These are phyloP conservation scores for Lycaena phlaeas DNA, from an alignment of 2,888 invertebrate species.

Conservation along the genomic window DNA sequence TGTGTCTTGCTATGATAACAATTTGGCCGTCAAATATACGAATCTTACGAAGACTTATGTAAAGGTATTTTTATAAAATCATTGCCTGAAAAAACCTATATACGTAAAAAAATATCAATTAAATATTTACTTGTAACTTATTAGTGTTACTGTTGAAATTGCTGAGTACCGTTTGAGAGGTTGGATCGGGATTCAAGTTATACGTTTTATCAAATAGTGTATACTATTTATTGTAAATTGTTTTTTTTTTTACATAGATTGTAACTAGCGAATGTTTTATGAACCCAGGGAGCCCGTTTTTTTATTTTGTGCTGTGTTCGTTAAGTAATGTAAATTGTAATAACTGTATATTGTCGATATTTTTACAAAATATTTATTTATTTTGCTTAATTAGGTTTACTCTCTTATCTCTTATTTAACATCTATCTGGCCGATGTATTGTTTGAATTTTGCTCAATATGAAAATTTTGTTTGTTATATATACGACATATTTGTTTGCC, in stretches of 20 bases:
- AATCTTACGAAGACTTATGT: constrained; percentile 30
- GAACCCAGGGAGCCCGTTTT: constrained; percentile 58
- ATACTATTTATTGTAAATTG: constrained; percentile 65
- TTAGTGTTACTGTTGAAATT: constrained; percentile 47
- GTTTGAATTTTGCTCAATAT: constrained; percentile 58
- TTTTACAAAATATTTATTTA: constrained; percentile 67
- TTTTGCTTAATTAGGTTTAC: constrained; percentile 59
- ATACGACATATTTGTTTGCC: constrained; percentile 1
- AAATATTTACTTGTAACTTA: constrained; percentile 63
- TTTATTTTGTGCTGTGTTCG: constrained; percentile 69
- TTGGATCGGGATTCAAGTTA: constrained; percentile 62
- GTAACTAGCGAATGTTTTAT: constrained; percentile 59
- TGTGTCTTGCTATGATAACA: constrained; percentile 18
- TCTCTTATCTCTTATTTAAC: constrained; percentile 28
- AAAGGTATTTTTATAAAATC: constrained; percentile 71
- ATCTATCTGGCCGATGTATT: constrained; percentile 64
- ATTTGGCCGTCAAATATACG: constrained; percentile 28
- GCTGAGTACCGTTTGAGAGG: constrained; percentile 33
- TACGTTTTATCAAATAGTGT: constrained; percentile 64
- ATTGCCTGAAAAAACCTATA: constrained; percentile 67
- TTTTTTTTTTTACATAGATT: constrained; percentile 55
- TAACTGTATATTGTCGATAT: constrained; percentile 69
- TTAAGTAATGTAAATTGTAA: constrained; percentile 70
- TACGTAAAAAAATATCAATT: constrained; percentile 64
- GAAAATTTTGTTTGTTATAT: constrained; percentile 26